Base-by-base conservation (phyloP, 2,888 invertebrate genomes). In the Parelbella ahira region DNA sequence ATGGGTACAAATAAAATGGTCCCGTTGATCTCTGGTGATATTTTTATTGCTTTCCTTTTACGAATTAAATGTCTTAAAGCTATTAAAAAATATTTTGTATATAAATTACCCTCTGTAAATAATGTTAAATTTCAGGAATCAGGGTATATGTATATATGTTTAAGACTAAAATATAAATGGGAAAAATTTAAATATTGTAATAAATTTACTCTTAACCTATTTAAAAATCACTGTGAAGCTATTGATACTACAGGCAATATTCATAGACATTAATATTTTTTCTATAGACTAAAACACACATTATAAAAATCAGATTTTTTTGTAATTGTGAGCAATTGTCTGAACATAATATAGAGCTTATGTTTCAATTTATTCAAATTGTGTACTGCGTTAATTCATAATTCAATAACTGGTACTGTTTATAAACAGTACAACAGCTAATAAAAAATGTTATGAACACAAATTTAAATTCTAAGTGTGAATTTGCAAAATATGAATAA, bases 1-100 rank as follows among this genome's bases (percentile, higher is more conserved):
- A 24, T 24, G 24, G 34, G 24, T 34, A 24, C 11, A 36, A 36
- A 34, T 34, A n/a, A 36, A 19, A 27, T 45, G 47, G 45, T 43
- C 47, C 47, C 45, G n/a, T 27, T 12, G 28, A 20, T 20, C 18
- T 18, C 12, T 37, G 37, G 13, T 33, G 33, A 37, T 37, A 37
- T 37, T 15, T 25, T 27, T 37, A 37, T 37, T 37, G 37, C 27
- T 37, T 13, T 23, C 21, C 13, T 8, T 19, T 23, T 29, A n/a
- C n/a, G n/a, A 38, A 23, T 23, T 5, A 15, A 38, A 18, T 5
- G 2, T n/a, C 23, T 30, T 30, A 38, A 28, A 23, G 21, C 28
- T 37, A 29, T 25, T 37, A 11, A 37, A n/a, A n/a, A n/a, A n/a
- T n/a, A 25, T 18, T 28, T 11, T 13, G 13, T 37, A 25, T 10